Evolutionary conservation across 2,113 vertebrate genomes (phyloP).

Genomic region (Brachypodius melanocephalos): DNA sequence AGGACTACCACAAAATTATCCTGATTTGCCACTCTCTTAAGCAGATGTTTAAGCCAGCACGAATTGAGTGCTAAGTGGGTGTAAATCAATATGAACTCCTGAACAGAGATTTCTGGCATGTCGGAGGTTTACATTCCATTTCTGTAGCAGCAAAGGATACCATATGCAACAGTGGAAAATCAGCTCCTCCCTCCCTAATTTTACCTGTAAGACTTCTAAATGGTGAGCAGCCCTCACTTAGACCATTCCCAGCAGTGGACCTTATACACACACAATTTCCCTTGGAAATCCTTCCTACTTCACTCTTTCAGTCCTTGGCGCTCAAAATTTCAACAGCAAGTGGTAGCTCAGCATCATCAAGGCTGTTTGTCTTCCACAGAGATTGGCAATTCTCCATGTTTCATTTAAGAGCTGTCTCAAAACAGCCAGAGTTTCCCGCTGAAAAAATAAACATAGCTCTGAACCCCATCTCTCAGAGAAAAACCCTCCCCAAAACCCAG

Average conservation of each 20-base stretch:
- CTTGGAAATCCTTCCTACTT: neutral
- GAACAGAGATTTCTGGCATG: neutral
- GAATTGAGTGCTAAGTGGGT: conserved; percentile 31
- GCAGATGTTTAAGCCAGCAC: neutral
- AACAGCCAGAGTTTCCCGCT: neutral
- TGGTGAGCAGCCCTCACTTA: neutral
- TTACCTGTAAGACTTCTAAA: neutral
- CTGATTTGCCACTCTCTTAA: neutral
- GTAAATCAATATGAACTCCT: conserved; percentile 7
- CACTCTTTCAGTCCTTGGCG: neutral
- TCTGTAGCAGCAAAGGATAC: neutral
- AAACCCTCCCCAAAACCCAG: neutral
- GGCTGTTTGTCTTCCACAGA: neutral
- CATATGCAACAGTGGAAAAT: neutral
- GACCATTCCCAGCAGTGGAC: neutral
- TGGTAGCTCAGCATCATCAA: neutral
- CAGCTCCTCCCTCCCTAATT: neutral
- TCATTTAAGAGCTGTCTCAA: neutral
- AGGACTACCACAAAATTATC: neutral
- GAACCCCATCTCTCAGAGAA: neutral
- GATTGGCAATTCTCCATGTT: neutral
- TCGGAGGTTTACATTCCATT: neutral
- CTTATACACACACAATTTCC: neutral
- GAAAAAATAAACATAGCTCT: conserved; percentile 26
- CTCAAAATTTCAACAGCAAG: neutral